These are phyloP conservation scores for Drosophila anomalata DNA, from an alignment of 2,888 invertebrate species.

Conservation along the genomic window DNA sequence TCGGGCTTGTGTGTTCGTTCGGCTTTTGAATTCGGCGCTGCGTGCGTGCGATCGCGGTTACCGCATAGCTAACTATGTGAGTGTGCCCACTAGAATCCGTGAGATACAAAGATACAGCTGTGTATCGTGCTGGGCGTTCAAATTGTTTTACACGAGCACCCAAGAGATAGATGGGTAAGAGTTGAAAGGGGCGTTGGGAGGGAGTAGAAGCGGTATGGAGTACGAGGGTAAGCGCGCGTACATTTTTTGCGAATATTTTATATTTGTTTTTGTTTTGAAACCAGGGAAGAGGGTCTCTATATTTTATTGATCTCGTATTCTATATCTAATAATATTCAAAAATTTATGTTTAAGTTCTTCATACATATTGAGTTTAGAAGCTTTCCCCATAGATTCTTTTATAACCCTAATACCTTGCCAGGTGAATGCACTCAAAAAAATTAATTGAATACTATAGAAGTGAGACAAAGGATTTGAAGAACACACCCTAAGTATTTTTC, in stretches of 20 bases:
- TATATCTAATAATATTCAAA: neutral
- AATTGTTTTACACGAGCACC: conserved; percentile 55
- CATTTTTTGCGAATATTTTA: conserved; percentile 18
- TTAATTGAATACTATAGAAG: no score
- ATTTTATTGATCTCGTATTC: neutral
- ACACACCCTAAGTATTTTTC: conserved; percentile 22
- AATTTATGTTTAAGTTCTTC: no score
- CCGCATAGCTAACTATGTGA: conserved; percentile 35
- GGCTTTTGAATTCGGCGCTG: conserved; percentile 39
- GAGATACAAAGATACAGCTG: conserved; percentile 43
- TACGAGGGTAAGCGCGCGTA: conserved; percentile 7
- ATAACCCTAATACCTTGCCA: no score
- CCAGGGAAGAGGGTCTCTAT: neutral
- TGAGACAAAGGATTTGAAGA: no score
- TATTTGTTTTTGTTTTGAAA: neutral
- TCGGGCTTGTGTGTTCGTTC: conserved; percentile 12
- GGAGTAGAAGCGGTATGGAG: conserved; percentile 1
- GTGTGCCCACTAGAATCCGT: conserved; percentile 43
- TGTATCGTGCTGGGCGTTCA: conserved; percentile 56
- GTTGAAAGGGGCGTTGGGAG: conserved; percentile 1
- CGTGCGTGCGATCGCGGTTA: conserved; percentile 65
- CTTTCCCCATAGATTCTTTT: no score
- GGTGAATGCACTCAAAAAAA: no score
- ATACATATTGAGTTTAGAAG: no score
- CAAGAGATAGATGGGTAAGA: conserved; percentile 18